A percentile compares a stretch with the other conserved stretches of the same genome.
Conservation (phyloP, 2,113 vertebrate genomes). For the Tychaedon coryphoeus region DNA sequence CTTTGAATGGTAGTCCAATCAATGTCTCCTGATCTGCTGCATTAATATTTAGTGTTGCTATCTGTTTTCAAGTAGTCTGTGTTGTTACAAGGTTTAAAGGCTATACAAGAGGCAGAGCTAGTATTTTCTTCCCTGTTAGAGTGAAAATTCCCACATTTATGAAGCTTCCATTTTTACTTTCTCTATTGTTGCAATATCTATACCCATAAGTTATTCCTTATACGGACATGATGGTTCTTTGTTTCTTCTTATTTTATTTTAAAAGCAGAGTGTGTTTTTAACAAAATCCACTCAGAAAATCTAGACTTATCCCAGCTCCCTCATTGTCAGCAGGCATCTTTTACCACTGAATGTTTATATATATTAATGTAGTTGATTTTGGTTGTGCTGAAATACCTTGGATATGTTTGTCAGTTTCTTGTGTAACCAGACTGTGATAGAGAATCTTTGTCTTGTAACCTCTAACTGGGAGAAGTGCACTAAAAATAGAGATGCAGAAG, state of each 20-base stretch:
- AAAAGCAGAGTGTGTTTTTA: neutral
- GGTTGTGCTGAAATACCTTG: neutral
- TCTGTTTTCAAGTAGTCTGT: neutral
- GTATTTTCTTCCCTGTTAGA: neutral
- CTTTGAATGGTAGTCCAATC: neutral
- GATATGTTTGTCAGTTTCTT: neutral
- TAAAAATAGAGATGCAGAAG: constrained; percentile 12
- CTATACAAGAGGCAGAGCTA: neutral
- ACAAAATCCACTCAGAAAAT: neutral
- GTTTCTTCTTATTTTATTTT: neutral
- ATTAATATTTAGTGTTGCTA: neutral
- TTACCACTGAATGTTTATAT: neutral
- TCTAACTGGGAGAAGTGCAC: neutral
- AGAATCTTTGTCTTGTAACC: neutral
- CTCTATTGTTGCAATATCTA: neutral
- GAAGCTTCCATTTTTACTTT: neutral
- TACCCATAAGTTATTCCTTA: neutral
- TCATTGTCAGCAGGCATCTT: neutral
- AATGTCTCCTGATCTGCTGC: neutral
- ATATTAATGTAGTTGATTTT: neutral
- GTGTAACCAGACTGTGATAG: neutral
- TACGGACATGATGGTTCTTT: neutral
- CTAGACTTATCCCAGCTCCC: neutral
- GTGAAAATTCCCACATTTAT: neutral
- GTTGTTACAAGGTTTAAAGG: neutral